Conservation (phyloP, 2,113 vertebrate species). For the Paramisgurnus dabryanus region DNA sequence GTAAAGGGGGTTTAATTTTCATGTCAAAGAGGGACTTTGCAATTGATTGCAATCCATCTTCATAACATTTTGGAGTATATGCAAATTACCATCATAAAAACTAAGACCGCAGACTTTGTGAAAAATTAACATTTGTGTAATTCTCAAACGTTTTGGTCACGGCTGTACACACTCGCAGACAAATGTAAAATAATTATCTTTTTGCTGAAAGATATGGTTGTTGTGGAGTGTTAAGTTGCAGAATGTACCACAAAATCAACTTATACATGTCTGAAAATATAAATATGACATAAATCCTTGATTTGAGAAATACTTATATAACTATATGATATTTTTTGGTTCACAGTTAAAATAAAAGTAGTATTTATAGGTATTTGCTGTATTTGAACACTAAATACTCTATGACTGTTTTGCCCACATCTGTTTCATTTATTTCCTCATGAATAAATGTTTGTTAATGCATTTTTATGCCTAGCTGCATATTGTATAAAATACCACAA, state of each 20-base stretch:
- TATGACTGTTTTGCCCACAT: too few relatives aligned
- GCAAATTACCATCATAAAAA: too few relatives aligned
- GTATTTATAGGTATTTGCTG: too few relatives aligned
- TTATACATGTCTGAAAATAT: neutral
- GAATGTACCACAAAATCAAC: neutral
- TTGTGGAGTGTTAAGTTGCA: slow-evolving; percentile 8
- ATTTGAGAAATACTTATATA: neutral
- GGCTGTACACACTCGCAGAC: neutral
- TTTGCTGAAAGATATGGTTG: neutral
- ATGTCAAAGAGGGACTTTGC: too few relatives aligned
- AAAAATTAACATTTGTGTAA: too few relatives aligned
- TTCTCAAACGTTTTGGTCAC: too few relatives aligned
- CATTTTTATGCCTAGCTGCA: neutral
- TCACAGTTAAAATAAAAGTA: neutral
- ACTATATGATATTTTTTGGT: neutral
- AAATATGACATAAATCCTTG: too few relatives aligned
- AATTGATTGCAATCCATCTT: too few relatives aligned
- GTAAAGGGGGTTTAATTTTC: too few relatives aligned
- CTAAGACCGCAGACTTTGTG: too few relatives aligned
- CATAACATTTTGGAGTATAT: too few relatives aligned
- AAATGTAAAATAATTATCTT: neutral
- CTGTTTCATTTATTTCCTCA: too few relatives aligned
- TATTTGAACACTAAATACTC: neutral
- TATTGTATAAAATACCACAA: slow-evolving; percentile 4
- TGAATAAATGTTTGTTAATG: neutral